Percentiles rank a stretch among this genome's conserved stretches.
Evolutionary conservation across 1,140 invertebrate species (phyloP).

Genomic region (Pogonus chalceus): DNA sequence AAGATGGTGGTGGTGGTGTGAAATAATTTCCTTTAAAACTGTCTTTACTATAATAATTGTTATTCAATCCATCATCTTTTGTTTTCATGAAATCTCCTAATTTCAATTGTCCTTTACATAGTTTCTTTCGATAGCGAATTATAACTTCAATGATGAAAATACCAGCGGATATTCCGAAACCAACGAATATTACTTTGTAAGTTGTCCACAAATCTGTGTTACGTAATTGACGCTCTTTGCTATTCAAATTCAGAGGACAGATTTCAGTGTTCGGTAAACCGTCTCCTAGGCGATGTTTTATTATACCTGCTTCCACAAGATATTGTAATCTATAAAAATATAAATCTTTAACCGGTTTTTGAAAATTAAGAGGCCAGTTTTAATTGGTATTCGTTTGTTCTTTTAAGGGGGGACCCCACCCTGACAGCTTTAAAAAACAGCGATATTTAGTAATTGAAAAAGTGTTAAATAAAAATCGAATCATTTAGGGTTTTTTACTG

Average conservation of each 20-base stretch:
- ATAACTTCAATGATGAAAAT: slow-evolving; percentile 53
- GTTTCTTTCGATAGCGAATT: slow-evolving; percentile 11
- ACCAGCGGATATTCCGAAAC: slow-evolving; percentile 46
- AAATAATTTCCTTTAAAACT: slow-evolving; percentile 10
- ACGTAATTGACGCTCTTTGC: slow-evolving; percentile 62
- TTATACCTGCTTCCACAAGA: slow-evolving; percentile 61
- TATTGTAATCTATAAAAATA: slow-evolving; percentile 45
- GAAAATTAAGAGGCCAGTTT: too few relatives aligned
- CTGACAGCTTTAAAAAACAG: too few relatives aligned
- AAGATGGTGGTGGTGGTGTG: slow-evolving; percentile 43
- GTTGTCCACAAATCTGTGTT: slow-evolving; percentile 61
- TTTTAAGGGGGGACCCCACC: too few relatives aligned
- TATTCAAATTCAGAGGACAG: slow-evolving; percentile 67
- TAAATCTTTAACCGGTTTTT: too few relatives aligned
- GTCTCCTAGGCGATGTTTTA: slow-evolving; percentile 48
- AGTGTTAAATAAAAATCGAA: too few relatives aligned
- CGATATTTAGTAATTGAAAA: too few relatives aligned
- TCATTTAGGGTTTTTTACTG: too few relatives aligned
- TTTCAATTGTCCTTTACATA: not conserved
- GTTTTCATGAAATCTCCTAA: slow-evolving; percentile 5
- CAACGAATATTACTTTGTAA: slow-evolving; percentile 57
- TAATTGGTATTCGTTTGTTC: too few relatives aligned
- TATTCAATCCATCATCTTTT: slow-evolving; percentile 9
- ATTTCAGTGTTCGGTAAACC: slow-evolving; percentile 60
- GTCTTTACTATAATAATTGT: slow-evolving; percentile 10